These are phyloP conservation scores for Eufriesea mexicana DNA, from an alignment of 1,140 invertebrate genomes.

Conservation along the genomic window DNA sequence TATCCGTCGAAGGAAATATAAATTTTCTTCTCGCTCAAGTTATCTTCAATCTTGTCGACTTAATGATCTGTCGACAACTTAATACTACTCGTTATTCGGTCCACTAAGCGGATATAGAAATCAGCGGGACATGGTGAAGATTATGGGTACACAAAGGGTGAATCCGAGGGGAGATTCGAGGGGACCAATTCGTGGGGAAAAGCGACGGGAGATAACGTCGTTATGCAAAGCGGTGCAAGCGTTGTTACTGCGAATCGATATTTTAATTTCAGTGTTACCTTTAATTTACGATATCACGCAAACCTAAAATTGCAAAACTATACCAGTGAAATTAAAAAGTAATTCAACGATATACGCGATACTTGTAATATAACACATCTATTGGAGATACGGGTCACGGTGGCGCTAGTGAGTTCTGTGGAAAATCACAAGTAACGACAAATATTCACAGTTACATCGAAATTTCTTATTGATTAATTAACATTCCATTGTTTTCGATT, in stretches of 20 bases:
- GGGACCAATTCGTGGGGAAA: not conserved
- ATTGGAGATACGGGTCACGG: no score
- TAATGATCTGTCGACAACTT: not conserved
- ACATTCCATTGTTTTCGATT: no score
- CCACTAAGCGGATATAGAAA: constrained; percentile 15
- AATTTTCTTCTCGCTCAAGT: not conserved
- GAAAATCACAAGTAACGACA: no score
- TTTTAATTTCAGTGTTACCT: no score
- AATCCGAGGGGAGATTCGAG: constrained; percentile 11
- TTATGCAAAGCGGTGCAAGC: not conserved
- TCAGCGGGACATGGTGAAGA: constrained; percentile 15
- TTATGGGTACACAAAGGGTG: constrained; percentile 29
- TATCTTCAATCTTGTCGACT: not conserved
- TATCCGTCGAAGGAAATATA: not conserved
- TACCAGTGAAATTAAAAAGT: no score
- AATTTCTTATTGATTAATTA: no score
- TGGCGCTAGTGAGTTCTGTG: no score
- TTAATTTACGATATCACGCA: no score
- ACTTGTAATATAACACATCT: no score
- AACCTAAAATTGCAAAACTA: no score
- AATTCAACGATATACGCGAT: no score
- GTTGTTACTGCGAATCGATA: not conserved
- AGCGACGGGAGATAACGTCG: not conserved
- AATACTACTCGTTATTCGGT: constrained; percentile 1
- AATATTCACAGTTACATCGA: no score